Base-by-base conservation (phyloP, 2,888 invertebrate genomes). In the Drosophila siamana region DNA sequence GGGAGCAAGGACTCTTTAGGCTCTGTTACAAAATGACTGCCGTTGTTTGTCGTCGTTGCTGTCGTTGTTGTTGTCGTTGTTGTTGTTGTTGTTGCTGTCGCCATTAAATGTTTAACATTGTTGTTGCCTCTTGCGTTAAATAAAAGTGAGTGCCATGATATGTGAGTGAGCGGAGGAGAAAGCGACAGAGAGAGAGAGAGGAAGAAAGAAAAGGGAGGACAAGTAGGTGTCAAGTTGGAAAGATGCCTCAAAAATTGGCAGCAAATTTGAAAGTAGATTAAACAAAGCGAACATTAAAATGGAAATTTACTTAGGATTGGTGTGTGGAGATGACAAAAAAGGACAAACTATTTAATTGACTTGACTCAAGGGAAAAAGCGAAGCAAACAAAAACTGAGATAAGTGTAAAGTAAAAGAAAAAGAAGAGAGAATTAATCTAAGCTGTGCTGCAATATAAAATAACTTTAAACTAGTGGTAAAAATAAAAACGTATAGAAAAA, bases 71-170 rank as follows among this genome's bases (percentile, higher is more conserved):
- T 40, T 67, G 65, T n/a, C n/a, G 36, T 46, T 70, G 59, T 65
- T 70, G 61, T 50, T 55, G 66, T 36, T 54, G 38, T 38, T 13
- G 36, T 40, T 67, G 65, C 64, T 76, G 63, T 47, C 46, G 68
- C 60, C 75, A 78, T 80, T 71, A 69, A 80, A 67, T 69, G 66
- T 46, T 73, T 63, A 51, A 64, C 57, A 65, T 61, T 60, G 48
- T 61, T 68, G 55, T 47, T 73, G 28, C 36, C 41, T 36, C 46
- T 59, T 57, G 56, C 36, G 40, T 64, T 38, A 43, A 64, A 43
- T 51, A 69, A 64, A 55, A 59, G n/a, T 41, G 38, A 36, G 26
- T 47, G 64, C 64, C 46, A 22, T 50, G 28, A 69, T 33, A 52
- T 52, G 41, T 54, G 66, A 13, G n/a, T 9, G 15, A 8, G 13